Conservation (phyloP, 2,888 invertebrate genomes). For the Yponomeuta sedellus region DNA sequence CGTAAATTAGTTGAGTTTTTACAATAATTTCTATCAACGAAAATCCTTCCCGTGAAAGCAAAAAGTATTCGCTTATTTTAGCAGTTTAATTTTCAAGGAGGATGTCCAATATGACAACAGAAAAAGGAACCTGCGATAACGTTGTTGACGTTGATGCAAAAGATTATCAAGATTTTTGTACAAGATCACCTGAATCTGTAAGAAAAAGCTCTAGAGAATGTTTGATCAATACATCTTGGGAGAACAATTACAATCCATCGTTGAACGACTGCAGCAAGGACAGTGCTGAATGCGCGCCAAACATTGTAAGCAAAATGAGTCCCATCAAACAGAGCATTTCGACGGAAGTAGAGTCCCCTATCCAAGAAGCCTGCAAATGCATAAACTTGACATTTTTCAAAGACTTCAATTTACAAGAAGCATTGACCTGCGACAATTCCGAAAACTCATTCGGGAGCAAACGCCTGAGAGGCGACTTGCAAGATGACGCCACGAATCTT, state of each 20-base stretch:
- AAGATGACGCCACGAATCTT: conserved; percentile 38
- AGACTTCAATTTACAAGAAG: conserved; percentile 1
- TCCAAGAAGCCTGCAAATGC: not conserved
- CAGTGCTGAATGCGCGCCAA: conserved; percentile 37
- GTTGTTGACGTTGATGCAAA: conserved; percentile 3
- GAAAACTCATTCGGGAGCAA: conserved; percentile 42
- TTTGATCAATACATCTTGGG: conserved; percentile 53
- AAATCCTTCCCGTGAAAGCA: too few species aligned
- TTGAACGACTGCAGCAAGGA: conserved; percentile 37
- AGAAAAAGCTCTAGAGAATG: conserved; percentile 45
- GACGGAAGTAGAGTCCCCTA: conserved; percentile 45
- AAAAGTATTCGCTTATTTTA: too few species aligned
- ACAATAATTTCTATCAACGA: too few species aligned
- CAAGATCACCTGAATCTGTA: conserved; percentile 53
- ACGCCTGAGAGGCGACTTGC: conserved; percentile 47
- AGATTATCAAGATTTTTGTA: conserved; percentile 16
- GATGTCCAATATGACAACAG: not conserved
- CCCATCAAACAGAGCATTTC: conserved; percentile 37
- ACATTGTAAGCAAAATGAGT: not conserved
- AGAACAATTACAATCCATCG: conserved; percentile 36
- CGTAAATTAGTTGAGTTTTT: too few species aligned
- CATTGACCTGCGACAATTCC: conserved; percentile 34
- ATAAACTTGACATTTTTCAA: not conserved
- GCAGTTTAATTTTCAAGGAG: not conserved
- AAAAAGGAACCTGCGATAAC: not conserved